phyloP scores from a whole-genome alignment of 2,888 invertebrate species.

The Conomelus anceps region DNA sequence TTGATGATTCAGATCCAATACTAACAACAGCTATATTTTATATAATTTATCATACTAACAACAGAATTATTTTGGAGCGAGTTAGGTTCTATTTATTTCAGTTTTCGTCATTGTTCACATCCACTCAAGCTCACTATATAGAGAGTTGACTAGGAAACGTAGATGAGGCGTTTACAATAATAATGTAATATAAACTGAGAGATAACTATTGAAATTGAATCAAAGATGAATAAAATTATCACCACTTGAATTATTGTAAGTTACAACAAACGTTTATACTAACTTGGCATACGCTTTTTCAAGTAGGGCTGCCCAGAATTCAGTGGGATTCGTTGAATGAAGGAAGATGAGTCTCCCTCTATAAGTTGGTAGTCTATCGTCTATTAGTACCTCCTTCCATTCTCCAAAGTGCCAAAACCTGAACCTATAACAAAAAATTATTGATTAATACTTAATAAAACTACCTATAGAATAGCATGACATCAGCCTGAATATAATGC shows the following conservation, averaged over 20 bases:
- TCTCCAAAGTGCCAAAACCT: slow-evolving; percentile 74
- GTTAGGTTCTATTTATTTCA: too few relatives aligned
- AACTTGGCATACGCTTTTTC: slow-evolving; percentile 80
- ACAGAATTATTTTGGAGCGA: too few relatives aligned
- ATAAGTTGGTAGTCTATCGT: slow-evolving; percentile 67
- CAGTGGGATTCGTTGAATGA: slow-evolving; percentile 53
- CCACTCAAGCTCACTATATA: too few relatives aligned
- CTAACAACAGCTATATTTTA: too few relatives aligned
- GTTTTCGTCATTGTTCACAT: too few relatives aligned
- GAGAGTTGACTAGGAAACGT: too few relatives aligned
- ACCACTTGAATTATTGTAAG: not conserved
- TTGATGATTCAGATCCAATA: too few relatives aligned
- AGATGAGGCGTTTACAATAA: too few relatives aligned
- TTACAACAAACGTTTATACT: slow-evolving; percentile 35
- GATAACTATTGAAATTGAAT: not conserved
- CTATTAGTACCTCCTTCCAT: slow-evolving; percentile 68
- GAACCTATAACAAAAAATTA: slow-evolving; percentile 47
- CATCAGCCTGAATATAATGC: too few relatives aligned
- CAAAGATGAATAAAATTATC: not conserved
- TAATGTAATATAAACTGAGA: too few relatives aligned
- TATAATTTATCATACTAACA: too few relatives aligned
- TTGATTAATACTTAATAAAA: not conserved
- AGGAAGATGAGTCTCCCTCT: slow-evolving; percentile 57
- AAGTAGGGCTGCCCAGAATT: slow-evolving; percentile 70
- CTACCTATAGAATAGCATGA: too few relatives aligned